These are phyloP conservation scores for Tragulus kanchil DNA, from an alignment of 2,113 vertebrate species.

Conservation along the genomic window DNA sequence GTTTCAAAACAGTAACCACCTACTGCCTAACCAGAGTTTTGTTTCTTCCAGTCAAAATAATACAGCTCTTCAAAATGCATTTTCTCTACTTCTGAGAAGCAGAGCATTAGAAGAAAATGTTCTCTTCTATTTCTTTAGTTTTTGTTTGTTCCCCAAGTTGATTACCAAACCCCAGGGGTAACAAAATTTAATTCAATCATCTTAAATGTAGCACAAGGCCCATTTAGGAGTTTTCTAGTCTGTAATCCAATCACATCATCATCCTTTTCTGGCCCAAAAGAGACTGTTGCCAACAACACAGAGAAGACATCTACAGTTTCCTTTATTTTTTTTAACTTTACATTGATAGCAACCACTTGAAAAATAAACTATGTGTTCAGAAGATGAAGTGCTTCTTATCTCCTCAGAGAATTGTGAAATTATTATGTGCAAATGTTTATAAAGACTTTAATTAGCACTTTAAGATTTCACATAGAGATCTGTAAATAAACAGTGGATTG, in stretches of 20 bases:
- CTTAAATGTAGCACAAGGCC: constrained; percentile 65
- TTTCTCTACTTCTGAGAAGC: constrained; percentile 61
- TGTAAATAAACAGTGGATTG: constrained; percentile 68
- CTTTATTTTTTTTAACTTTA: constrained; percentile 53
- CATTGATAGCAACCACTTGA: constrained; percentile 66
- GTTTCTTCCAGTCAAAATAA: constrained; percentile 72
- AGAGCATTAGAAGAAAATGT: constrained; percentile 67
- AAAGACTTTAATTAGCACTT: constrained; percentile 70
- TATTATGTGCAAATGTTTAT: constrained; percentile 48
- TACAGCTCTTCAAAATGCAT: constrained; percentile 69
- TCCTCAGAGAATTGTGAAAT: constrained; percentile 72
- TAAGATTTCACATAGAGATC: constrained; percentile 59
- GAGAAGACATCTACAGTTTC: constrained; percentile 67
- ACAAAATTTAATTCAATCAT: constrained; percentile 53
- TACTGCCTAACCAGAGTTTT: constrained; percentile 66
- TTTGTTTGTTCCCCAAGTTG: constrained; percentile 65
- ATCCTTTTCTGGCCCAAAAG: not conserved
- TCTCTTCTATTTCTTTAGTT: constrained; percentile 66
- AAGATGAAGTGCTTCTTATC: constrained; percentile 49
- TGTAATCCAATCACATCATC: constrained; percentile 59
- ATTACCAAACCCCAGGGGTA: constrained; percentile 68
- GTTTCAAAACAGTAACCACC: constrained; percentile 66
- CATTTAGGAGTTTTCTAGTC: constrained; percentile 54
- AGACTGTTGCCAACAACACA: not conserved
- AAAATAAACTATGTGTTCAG: not conserved